phyloP scores from a whole-genome alignment of 1,140 invertebrate genomes.

The Dendrolimus kikuchii region DNA sequence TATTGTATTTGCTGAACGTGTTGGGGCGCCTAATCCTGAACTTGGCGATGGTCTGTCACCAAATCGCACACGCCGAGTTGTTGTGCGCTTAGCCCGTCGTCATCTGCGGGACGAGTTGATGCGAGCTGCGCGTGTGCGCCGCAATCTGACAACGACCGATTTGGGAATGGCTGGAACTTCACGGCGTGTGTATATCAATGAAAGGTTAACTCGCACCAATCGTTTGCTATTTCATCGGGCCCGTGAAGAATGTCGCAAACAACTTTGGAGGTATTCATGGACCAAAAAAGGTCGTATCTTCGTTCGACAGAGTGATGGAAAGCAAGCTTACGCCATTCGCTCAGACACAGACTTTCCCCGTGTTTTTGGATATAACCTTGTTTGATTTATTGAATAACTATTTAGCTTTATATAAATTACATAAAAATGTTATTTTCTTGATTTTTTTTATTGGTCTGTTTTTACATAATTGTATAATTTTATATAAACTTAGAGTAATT shows the following conservation, averaged over 20 bases:
- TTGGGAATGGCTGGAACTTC: conserved; percentile 1
- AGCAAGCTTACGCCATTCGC: background rate
- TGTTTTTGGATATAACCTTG: background rate
- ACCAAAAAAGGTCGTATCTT: conserved; percentile 3
- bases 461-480: no score
- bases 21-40: no score
- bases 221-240: conserved; percentile 4
- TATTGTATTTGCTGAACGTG: no score
- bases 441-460: background rate
- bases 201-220: conserved; percentile 9
- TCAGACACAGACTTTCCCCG: background rate
- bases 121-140: conserved; percentile 10
- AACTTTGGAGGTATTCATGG: conserved; percentile 1
- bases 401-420: no score
- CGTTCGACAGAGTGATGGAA: conserved; percentile 1
- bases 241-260: background rate
- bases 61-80: conserved; percentile 2
- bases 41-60: no score
- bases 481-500: no score
- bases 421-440: no score
- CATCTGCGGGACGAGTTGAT: conserved; percentile 7
- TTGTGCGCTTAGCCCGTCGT: conserved; percentile 7
- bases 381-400: background rate
- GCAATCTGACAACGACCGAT: conserved; percentile 4
- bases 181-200: conserved; percentile 12